phyloP scores from a whole-genome alignment of 1,140 invertebrate species.

The Aphis craccivora region DNA sequence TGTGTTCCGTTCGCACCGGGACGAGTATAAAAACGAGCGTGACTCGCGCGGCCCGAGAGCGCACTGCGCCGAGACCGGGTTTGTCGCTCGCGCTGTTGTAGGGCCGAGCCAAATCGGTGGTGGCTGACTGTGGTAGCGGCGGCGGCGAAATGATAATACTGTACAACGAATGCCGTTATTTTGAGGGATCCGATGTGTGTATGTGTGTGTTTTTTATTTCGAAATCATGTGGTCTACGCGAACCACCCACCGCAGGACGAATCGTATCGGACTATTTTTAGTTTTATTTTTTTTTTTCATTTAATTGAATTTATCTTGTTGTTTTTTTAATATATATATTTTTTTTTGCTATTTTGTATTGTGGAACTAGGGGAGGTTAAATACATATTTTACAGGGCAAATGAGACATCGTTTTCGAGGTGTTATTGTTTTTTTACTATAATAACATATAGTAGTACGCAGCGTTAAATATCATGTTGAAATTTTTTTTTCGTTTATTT shows the following conservation, averaged over 20 bases:
- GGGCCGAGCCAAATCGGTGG: neutral
- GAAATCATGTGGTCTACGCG: too few relatives aligned
- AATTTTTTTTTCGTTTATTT: neutral
- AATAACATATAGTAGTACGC: neutral
- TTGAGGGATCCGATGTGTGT: neutral
- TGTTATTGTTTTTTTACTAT: neutral
- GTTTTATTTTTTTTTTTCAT: neutral
- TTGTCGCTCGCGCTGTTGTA: neutral
- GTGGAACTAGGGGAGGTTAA: too few relatives aligned
- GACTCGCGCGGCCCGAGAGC: constrained; percentile 40
- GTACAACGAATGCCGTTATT: neutral
- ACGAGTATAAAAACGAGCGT: neutral
- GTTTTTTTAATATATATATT: neutral
- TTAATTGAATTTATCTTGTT: too few relatives aligned
- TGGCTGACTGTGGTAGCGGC: too few relatives aligned
- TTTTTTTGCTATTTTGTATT: too few relatives aligned
- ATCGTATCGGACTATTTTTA: neutral
- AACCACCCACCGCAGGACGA: neutral
- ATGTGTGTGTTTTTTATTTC: neutral
- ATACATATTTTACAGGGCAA: neutral
- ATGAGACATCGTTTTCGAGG: neutral
- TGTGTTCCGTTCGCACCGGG: neutral
- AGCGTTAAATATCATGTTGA: neutral
- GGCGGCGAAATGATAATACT: neutral
- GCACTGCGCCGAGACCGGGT: constrained; percentile 20